Percentiles rank a stretch among this genome's conserved stretches.
Conservation (phyloP, 2,113 vertebrate species). For the Etheostoma spectabile region DNA sequence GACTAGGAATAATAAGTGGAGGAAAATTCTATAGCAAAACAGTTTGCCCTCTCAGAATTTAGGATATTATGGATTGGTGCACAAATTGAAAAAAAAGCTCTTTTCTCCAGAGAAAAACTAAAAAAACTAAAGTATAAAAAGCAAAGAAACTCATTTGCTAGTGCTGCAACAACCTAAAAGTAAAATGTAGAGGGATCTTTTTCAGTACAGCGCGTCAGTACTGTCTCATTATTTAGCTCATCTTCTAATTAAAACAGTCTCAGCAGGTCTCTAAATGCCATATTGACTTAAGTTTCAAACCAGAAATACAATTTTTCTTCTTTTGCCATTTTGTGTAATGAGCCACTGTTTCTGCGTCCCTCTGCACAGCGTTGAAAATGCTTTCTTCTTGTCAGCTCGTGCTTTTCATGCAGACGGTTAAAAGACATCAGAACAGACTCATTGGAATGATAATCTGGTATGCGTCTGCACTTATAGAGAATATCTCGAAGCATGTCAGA, state of each 20-base stretch:
- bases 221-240: conserved; percentile 61
- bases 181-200: conserved; percentile 33
- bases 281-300: conserved; percentile 68
- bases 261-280: conserved; percentile 60
- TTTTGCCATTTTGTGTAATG: conserved; percentile 68
- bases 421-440: conserved; percentile 57
- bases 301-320: conserved; percentile 54
- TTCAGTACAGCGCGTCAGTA: conserved; percentile 19
- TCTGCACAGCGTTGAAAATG: neutral
- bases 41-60: neutral
- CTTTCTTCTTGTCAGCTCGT: neutral
- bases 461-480: conserved; percentile 61
- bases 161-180: neutral
- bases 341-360: conserved; percentile 40
- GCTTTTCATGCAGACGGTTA: conserved; percentile 5
- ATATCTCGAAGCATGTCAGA: conserved; percentile 61
- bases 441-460: conserved; percentile 60
- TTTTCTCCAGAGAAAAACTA: no score
- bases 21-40: neutral
- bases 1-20: neutral
- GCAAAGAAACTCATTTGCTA: conserved; percentile 24
- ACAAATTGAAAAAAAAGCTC: neutral
- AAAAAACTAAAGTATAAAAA: neutral
- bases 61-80: neutral
- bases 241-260: conserved; percentile 61